Evolutionary conservation across 2,888 invertebrate genomes (phyloP).

Genomic region (Pandemis heparana): DNA sequence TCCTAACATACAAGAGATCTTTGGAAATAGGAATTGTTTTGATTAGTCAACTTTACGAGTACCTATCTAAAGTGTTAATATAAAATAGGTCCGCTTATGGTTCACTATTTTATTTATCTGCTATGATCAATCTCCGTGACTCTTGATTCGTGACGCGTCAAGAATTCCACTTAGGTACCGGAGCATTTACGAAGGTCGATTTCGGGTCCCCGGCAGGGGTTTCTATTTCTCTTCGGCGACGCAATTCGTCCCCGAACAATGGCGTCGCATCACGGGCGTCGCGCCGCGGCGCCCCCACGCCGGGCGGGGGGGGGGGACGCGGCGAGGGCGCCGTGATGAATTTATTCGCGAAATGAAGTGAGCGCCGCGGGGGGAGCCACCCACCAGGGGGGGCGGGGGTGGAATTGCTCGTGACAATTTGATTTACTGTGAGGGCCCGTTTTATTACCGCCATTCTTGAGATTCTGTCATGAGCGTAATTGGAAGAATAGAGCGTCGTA

Average conservation of each 20-base stretch:
- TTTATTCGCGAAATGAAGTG: slow-evolving; percentile 73
- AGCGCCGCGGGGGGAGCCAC: slow-evolving; percentile 45
- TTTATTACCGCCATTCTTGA: slow-evolving; percentile 38
- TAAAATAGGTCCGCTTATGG: too few relatives aligned
- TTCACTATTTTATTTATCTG: too few relatives aligned
- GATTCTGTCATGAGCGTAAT: slow-evolving; percentile 39
- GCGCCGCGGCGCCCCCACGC: slow-evolving; percentile 16
- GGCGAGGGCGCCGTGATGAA: slow-evolving; percentile 56
- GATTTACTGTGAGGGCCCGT: slow-evolving; percentile 44
- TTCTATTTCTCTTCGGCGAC: background rate
- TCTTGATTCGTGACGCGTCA: background rate
- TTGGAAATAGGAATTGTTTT: too few relatives aligned
- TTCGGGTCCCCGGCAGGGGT: background rate
- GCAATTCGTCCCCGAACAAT: slow-evolving; percentile 4
- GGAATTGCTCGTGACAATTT: slow-evolving; percentile 57
- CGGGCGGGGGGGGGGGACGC: background rate
- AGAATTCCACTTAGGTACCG: background rate
- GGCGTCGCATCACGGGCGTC: slow-evolving; percentile 12
- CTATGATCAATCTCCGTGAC: background rate
- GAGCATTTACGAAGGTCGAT: background rate
- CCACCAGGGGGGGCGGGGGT: slow-evolving; percentile 30
- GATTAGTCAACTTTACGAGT: too few relatives aligned
- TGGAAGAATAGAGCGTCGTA: slow-evolving; percentile 38
- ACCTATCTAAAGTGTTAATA: too few relatives aligned
- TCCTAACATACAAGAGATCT: too few relatives aligned